Conservation (phyloP, 2,113 vertebrate genomes). For the Bothrops jararaca region DNA sequence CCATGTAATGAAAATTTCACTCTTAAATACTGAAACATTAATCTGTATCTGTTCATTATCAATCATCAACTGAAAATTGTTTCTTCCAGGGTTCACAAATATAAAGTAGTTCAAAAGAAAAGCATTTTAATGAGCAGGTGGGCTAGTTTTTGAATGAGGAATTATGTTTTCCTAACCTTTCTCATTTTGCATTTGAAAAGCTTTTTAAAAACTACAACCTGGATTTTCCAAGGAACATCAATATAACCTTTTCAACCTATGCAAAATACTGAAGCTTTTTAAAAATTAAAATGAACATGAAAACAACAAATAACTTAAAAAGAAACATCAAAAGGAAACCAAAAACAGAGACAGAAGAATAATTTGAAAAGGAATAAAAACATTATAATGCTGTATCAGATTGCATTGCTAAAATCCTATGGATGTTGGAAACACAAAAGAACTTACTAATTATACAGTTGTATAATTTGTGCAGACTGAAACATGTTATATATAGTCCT, state of each 20-base stretch:
- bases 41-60: background rate
- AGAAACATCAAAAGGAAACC: background rate
- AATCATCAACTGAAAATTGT: background rate
- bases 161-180: background rate
- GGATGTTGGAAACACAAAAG: background rate
- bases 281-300: background rate
- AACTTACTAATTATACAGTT: background rate
- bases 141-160: background rate
- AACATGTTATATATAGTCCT: background rate
- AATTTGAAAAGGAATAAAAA: background rate
- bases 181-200: background rate
- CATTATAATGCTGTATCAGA: background rate
- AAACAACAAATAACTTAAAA: background rate
- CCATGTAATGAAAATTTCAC: background rate
- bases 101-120: background rate
- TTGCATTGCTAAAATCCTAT: background rate
- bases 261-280: background rate
- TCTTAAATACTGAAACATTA: background rate
- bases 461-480: background rate
- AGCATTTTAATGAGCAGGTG: background rate
- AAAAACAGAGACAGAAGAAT: background rate
- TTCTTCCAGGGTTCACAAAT: background rate
- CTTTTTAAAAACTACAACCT: background rate
- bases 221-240: background rate
- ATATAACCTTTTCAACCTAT: background rate